These are phyloP conservation scores for Drosophila picticornis DNA, from an alignment of 2,888 invertebrate genomes.

Conservation along the genomic window DNA sequence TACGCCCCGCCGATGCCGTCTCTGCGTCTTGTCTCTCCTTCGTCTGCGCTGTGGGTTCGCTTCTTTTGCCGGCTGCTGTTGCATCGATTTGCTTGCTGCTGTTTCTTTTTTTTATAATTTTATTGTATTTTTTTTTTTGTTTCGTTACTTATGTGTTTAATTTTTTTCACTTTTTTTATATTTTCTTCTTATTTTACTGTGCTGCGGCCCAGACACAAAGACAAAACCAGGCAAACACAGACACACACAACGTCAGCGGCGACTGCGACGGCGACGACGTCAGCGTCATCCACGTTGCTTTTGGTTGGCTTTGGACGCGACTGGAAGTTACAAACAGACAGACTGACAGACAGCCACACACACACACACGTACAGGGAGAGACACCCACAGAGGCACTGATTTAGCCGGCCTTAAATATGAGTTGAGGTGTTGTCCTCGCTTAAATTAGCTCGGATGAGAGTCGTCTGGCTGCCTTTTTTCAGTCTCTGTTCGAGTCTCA, in stretches of 20 bases:
- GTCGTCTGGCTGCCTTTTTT: slow-evolving; percentile 53
- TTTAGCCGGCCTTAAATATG: slow-evolving; percentile 83
- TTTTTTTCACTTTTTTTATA: slow-evolving; percentile 46
- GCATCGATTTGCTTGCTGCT: slow-evolving; percentile 73
- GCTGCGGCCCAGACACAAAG: slow-evolving; percentile 83
- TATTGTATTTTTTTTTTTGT: slow-evolving; percentile 65
- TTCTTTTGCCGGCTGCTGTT: slow-evolving; percentile 67
- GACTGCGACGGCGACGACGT: slow-evolving; percentile 46
- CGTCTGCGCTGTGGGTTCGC: slow-evolving; percentile 33
- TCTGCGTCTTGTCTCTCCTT: slow-evolving; percentile 35
- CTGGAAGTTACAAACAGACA: slow-evolving; percentile 51
- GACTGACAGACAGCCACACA: slow-evolving; percentile 31
- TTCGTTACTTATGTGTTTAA: slow-evolving; percentile 78
- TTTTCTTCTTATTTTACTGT: slow-evolving; percentile 38
- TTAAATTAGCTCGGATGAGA: slow-evolving; percentile 75
- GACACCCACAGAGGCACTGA: slow-evolving; percentile 57
- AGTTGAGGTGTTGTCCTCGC: slow-evolving; percentile 83
- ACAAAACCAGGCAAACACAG: slow-evolving; percentile 65
- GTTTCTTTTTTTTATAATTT: slow-evolving; percentile 67
- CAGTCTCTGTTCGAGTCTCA: slow-evolving; percentile 3
- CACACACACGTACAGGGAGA: slow-evolving; percentile 25
- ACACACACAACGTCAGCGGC: slow-evolving; percentile 47
- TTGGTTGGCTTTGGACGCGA: slow-evolving; percentile 72
- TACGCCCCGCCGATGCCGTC: slow-evolving; percentile 62
- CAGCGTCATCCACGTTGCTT: slow-evolving; percentile 67